Base-by-base conservation (phyloP, 2,113 vertebrate genomes). In the Garra rufa region DNA sequence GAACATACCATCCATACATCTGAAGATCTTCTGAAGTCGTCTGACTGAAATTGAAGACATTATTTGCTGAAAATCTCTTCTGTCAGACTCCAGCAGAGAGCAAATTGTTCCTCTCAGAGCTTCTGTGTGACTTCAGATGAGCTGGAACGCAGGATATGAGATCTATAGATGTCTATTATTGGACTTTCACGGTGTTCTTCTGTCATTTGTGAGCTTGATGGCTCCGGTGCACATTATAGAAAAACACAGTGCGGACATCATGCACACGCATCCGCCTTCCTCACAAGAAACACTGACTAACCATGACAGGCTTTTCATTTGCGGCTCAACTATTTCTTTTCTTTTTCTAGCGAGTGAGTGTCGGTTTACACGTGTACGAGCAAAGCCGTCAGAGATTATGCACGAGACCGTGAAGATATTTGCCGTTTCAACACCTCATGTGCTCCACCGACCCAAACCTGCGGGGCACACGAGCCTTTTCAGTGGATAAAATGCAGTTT, bases 361-460 rank as follows among this genome's bases (percentile, higher is more conserved):
- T 57, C 9, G n/a, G 55, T 24, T 59, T 59, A 52, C 57, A 24
- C 73, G 28, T 77, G 82, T 50, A 2, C 17, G 30, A 76, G 48
- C n/a, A 26, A 24, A 76, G 73, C 28, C 21, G 14, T 30, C 77
- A 2, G 55, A 48, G 79, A 75, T 80, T 75, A 70, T 24, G 26
- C 77, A 81, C 15, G 67, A 61, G 67, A 70, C 34, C 19, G 3
- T 41, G 34, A 43, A 70, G 67, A 57, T 69, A 61, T 71, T 21
- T 52, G 21, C 34, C 24, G 9, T 61, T 43, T 81, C 55, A 77
- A 48, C 34, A 69, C 57, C 30, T 77, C 19, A 4, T 50, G 48
- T 21, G 9, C 14, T 69, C 8, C 67, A 26, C 44, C 1, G 8
- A 67, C 15, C 9, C 38, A 30, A 59, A 9, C 81, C 63, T 5